Conservation (phyloP, 2,797 vertebrate genomes). For the Hemitrygon akajei region DNA sequence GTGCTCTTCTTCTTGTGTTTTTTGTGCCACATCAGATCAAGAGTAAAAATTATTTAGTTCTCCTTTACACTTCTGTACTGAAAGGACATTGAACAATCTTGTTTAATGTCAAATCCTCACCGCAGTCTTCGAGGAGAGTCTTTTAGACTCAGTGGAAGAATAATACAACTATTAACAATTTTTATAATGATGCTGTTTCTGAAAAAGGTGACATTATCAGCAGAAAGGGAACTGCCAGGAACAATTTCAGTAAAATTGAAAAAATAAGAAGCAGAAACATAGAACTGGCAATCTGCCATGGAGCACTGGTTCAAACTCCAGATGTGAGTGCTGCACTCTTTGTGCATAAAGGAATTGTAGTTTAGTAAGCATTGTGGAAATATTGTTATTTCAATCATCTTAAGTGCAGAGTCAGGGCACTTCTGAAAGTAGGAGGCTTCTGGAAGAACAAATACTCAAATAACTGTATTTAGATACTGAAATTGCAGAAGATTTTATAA, state of each 20-base stretch:
- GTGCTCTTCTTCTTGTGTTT: too few species aligned
- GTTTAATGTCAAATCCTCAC: neutral
- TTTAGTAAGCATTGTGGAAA: neutral
- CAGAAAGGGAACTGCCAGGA: neutral
- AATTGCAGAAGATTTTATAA: neutral
- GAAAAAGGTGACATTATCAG: neutral
- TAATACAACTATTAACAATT: neutral
- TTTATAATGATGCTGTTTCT: neutral
- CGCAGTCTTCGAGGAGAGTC: neutral
- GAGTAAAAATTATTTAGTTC: too few species aligned
- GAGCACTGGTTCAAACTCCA: neutral
- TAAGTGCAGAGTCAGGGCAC: neutral
- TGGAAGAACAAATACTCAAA: neutral
- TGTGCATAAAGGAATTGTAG: neutral
- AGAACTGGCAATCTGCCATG: neutral
- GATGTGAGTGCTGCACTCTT: neutral
- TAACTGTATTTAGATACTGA: neutral
- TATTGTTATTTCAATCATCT: neutral
- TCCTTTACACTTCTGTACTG: too few species aligned
- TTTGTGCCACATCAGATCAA: too few species aligned
- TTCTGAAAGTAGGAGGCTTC: neutral
- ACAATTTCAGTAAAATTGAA: neutral
- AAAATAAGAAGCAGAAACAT: neutral
- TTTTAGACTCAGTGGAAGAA: neutral
- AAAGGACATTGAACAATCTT: too few species aligned